Percentiles rank a stretch among this genome's conserved stretches.
phyloP scores from a whole-genome alignment of 1,140 invertebrate genomes.

The Archivesica marissinica region DNA sequence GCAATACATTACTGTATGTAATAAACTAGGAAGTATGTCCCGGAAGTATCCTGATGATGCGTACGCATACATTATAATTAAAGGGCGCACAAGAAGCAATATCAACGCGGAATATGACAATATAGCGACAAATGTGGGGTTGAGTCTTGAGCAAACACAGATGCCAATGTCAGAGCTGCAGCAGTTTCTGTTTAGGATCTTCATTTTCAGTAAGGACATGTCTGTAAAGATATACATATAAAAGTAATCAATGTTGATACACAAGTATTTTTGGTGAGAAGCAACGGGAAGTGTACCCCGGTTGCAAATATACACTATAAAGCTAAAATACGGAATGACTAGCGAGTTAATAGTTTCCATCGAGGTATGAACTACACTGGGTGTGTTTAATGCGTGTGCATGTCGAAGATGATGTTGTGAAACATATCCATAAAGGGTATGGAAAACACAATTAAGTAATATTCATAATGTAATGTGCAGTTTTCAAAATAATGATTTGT shows the following conservation, averaged over 20 bases:
- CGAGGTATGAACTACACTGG: background rate
- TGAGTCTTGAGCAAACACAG: constrained; percentile 30
- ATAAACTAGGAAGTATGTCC: constrained; percentile 45
- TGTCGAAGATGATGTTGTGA: background rate
- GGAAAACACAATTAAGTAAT: no score
- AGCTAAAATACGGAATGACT: no score
- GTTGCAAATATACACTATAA: background rate
- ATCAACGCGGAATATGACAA: constrained; percentile 13
- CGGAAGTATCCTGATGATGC: background rate
- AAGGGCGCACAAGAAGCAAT: constrained; percentile 18
- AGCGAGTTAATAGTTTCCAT: background rate
- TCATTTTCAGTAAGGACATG: background rate
- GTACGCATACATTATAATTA: background rate
- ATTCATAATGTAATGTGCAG: no score
- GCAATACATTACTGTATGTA: constrained; percentile 47
- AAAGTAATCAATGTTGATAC: background rate
- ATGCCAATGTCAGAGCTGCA: background rate
- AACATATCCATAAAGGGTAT: no score
- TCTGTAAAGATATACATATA: constrained; percentile 13
- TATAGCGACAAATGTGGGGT: background rate
- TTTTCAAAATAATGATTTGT: no score
- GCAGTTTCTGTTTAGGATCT: background rate
- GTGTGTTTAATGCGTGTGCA: background rate
- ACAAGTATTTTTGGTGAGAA: background rate
- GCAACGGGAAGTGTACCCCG: background rate